Evolutionary conservation across 2,797 vertebrate genomes (phyloP).

Genomic region (Antrozous pallidus): DNA sequence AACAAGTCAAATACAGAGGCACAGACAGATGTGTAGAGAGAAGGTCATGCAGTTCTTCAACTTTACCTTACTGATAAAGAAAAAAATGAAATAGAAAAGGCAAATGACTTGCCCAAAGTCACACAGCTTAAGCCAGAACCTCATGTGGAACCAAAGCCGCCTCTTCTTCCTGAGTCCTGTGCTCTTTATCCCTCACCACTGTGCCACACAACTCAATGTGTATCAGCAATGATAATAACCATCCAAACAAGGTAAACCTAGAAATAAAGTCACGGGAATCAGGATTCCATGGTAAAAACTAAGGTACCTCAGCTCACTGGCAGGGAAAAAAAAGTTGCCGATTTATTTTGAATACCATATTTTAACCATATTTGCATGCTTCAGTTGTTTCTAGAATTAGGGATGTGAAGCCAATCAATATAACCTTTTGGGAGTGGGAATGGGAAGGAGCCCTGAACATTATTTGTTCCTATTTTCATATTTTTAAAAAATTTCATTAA

Average conservation of each 20-base stretch:
- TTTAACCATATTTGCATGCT: slow-evolving; percentile 62
- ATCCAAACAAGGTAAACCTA: slow-evolving; percentile 42
- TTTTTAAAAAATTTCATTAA: slow-evolving; percentile 44
- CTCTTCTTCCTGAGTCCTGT: neutral
- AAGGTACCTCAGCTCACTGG: slow-evolving; percentile 67
- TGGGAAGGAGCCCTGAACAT: slow-evolving; percentile 24
- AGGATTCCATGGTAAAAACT: slow-evolving; percentile 65
- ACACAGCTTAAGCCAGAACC: slow-evolving; percentile 17
- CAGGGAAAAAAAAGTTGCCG: slow-evolving; percentile 65
- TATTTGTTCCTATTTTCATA: neutral
- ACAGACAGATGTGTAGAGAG: neutral
- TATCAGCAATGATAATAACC: neutral
- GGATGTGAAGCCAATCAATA: slow-evolving; percentile 70
- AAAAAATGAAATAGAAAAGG: neutral
- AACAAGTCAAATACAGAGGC: neutral
- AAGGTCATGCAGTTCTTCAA: neutral
- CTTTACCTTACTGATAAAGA: slow-evolving; percentile 41
- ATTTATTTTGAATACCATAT: slow-evolving; percentile 68
- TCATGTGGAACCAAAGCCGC: neutral
- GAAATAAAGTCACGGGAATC: slow-evolving; percentile 54
- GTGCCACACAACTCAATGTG: neutral
- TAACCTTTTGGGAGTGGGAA: neutral
- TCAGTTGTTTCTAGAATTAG: slow-evolving; percentile 62
- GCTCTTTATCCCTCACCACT: neutral
- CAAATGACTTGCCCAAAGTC: neutral